These are phyloP conservation scores for Cladopsammia gracilis DNA, from an alignment of 64 coral and sea anemone genomes.

Conservation along the genomic window DNA sequence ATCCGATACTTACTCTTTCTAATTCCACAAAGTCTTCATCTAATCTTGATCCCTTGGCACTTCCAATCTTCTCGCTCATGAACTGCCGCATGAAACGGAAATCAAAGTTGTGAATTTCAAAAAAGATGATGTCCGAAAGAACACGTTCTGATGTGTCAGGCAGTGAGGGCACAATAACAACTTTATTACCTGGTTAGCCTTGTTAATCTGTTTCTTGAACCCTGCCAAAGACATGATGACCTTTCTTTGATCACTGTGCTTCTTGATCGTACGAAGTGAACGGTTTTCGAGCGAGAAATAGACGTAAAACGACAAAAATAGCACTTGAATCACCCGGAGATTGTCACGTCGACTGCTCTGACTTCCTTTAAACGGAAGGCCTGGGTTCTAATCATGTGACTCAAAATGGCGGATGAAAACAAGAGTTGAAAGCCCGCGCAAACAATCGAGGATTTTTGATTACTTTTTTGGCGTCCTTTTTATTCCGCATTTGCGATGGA, in stretches of 20 bases:
- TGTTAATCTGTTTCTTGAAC: conserved; percentile 98
- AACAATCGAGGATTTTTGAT: neutral
- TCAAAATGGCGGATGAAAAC: conserved; percentile 74
- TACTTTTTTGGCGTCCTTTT: neutral
- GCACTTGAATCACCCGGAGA: neutral
- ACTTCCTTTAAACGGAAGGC: conserved; percentile 38
- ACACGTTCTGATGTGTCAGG: neutral
- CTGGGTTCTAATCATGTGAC: conserved; percentile 79
- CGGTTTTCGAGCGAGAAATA: neutral
- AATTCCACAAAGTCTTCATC: conserved; percentile 97
- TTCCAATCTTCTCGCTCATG: conserved; percentile 98
- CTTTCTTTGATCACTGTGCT: neutral
- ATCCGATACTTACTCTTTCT: conserved; percentile 83
- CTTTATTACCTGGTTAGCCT: conserved; percentile 91
- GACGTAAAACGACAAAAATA: conserved; percentile 9
- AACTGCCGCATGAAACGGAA: conserved; percentile 64
- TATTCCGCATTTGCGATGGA: neutral
- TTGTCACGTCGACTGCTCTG: conserved; percentile 27
- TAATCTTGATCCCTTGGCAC: conserved; percentile 91
- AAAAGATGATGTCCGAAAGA: neutral
- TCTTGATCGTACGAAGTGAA: neutral
- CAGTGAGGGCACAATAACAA: neutral
- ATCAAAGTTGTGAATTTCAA: neutral
- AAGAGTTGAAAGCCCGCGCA: conserved; percentile 24
- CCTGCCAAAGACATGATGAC: conserved; percentile 95